Conservation (phyloP, 2,797 vertebrate genomes). For the Coregonus ussuriensis region DNA sequence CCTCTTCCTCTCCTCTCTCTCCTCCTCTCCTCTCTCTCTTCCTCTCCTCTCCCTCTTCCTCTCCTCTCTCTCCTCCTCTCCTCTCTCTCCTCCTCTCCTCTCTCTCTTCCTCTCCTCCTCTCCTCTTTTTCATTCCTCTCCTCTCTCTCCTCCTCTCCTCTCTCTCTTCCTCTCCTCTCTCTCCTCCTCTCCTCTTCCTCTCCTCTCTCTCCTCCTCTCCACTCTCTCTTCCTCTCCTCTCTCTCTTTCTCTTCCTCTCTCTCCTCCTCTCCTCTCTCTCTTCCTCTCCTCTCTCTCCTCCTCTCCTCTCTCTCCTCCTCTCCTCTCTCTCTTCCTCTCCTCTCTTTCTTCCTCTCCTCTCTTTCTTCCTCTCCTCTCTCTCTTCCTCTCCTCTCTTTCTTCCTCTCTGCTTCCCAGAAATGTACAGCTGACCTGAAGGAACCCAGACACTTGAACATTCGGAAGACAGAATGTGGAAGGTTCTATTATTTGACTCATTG, state of each 20-base stretch:
- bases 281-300: slow-evolving; percentile 27
- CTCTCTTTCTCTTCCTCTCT: neutral
- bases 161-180: neutral
- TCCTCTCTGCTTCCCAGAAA: neutral
- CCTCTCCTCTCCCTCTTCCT: too few species aligned
- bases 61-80: too few species aligned
- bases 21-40: too few species aligned
- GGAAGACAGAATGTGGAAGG: neutral
- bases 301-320: neutral
- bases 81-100: too few species aligned
- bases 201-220: neutral
- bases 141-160: neutral
- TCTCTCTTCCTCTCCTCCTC: too few species aligned
- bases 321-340: neutral
- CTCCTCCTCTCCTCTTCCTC: slow-evolving; percentile 24
- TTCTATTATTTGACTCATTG: neutral
- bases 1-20: too few species aligned
- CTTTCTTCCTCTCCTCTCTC: neutral
- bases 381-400: neutral
- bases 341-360: neutral
- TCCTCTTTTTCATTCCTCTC: too few species aligned
- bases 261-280: neutral
- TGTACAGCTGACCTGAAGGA: neutral
- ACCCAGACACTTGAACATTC: neutral
- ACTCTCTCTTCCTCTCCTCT: neutral